Conservation (phyloP, 2,888 invertebrate species). For the Phortica magna region DNA sequence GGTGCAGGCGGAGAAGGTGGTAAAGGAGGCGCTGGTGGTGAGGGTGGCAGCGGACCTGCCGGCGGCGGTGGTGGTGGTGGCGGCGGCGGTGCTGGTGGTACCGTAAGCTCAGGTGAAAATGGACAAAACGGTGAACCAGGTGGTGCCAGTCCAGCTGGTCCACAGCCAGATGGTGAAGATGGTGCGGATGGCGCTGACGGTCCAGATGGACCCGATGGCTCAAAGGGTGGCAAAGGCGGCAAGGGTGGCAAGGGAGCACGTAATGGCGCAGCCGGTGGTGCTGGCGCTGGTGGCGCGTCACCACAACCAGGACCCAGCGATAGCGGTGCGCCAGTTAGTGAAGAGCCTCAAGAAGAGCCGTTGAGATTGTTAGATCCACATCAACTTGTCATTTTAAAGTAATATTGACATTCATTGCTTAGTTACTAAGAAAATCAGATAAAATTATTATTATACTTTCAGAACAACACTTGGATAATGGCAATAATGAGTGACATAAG, state of each 20-base stretch:
- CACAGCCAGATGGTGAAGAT: constrained; percentile 64
- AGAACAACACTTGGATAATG: not conserved
- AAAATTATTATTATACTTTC: not conserved
- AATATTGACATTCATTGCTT: not conserved
- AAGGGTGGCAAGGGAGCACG: constrained; percentile 68
- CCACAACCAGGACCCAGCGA: constrained; percentile 48
- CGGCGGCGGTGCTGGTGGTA: constrained; percentile 64
- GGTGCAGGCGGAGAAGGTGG: constrained; percentile 61
- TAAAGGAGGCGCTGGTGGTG: constrained; percentile 62
- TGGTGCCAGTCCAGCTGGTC: constrained; percentile 57
- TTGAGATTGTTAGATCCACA: not conserved
- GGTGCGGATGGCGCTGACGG: constrained; percentile 68
- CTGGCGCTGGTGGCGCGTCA: constrained; percentile 57
- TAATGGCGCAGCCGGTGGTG: constrained; percentile 67
- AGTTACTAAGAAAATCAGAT: not conserved
- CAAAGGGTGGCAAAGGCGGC: constrained; percentile 69
- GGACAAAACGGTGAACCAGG: constrained; percentile 61
- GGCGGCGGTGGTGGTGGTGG: constrained; percentile 64
- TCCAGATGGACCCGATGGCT: constrained; percentile 66
- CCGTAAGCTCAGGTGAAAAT: constrained; percentile 54
- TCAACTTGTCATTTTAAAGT: not conserved
- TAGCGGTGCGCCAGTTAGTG: constrained; percentile 53
- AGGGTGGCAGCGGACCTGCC: constrained; percentile 52
- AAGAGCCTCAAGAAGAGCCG: not conserved
- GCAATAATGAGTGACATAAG: not conserved